Conservation (phyloP, 2,888 invertebrate genomes). For the Linhomoeus sp. region DNA sequence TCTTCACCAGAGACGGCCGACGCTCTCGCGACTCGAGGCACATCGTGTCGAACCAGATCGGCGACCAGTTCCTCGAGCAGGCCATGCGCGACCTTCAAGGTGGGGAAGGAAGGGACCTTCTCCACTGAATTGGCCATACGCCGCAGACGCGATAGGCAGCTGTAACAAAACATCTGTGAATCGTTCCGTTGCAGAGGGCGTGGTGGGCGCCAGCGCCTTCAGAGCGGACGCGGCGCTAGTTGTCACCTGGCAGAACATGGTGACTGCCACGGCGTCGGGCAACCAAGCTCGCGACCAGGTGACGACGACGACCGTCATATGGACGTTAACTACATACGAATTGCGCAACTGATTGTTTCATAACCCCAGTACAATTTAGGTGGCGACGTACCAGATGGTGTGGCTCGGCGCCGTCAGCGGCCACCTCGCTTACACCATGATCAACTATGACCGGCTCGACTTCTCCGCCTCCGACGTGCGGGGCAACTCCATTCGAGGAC, state of each 20-base stretch:
- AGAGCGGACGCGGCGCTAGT: conserved; percentile 70
- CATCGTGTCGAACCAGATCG: too few relatives aligned
- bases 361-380: neutral
- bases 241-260: conserved; percentile 87
- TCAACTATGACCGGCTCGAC: conserved; percentile 38
- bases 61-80: too few relatives aligned
- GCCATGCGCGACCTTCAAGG: too few relatives aligned
- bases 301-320: too few relatives aligned
- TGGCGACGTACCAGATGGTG: neutral
- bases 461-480: conserved; percentile 50
- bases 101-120: too few relatives aligned
- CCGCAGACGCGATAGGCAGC: too few relatives aligned
- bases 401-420: neutral
- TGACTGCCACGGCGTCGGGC: conserved; percentile 36
- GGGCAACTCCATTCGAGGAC: conserved; percentile 19
- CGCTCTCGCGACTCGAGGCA: too few relatives aligned
- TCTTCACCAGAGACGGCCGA: too few relatives aligned
- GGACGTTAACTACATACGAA: too few relatives aligned
- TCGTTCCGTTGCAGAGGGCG: conserved; percentile 61
- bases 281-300: neutral
- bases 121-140: too few relatives aligned
- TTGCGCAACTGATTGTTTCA: too few relatives aligned
- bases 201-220: conserved; percentile 68
- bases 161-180: too few relatives aligned
- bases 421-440: neutral